phyloP scores from a whole-genome alignment of 2,888 invertebrate species.

The Ormyrus pomaceus region DNA sequence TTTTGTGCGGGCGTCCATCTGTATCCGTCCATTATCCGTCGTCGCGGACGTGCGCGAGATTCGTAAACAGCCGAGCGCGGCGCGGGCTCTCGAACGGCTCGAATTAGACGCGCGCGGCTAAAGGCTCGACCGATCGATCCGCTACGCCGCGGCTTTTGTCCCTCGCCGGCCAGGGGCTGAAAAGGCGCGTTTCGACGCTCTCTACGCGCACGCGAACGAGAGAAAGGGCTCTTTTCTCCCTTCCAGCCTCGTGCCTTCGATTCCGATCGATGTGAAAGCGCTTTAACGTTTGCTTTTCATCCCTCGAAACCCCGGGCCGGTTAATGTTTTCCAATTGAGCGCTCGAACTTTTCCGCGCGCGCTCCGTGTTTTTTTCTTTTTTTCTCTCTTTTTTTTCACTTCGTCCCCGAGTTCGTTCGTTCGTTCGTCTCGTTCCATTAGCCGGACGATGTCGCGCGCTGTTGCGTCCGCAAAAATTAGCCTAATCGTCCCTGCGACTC shows the following conservation, averaged over 20 bases:
- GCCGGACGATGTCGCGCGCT: conserved; percentile 5
- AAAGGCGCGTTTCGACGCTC: background rate
- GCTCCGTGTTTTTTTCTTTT: background rate
- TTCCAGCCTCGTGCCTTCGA: conserved; percentile 31
- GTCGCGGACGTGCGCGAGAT: conserved; percentile 54
- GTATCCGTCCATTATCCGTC: conserved; percentile 43
- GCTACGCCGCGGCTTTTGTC: conserved; percentile 42
- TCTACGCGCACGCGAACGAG: background rate
- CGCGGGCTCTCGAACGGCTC: conserved; percentile 27
- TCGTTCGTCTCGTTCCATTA: conserved; percentile 29
- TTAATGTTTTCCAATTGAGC: conserved; percentile 43
- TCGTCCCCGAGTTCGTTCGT: background rate
- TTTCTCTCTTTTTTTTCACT: background rate
- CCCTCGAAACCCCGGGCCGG: background rate
- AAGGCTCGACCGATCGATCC: conserved; percentile 60
- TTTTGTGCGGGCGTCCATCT: conserved; percentile 39
- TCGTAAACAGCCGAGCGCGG: conserved; percentile 55
- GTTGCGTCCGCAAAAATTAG: conserved; percentile 43
- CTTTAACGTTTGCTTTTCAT: conserved; percentile 40
- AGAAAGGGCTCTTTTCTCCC: conserved; percentile 37
- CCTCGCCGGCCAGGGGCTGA: background rate
- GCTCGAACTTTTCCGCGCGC: no score
- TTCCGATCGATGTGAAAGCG: conserved; percentile 41
- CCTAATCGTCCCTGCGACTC: conserved; percentile 28
- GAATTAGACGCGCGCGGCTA: conserved; percentile 55